Evolutionary conservation across 1,140 invertebrate species (phyloP).

Genomic region (Stegodyphus mimosarum): DNA sequence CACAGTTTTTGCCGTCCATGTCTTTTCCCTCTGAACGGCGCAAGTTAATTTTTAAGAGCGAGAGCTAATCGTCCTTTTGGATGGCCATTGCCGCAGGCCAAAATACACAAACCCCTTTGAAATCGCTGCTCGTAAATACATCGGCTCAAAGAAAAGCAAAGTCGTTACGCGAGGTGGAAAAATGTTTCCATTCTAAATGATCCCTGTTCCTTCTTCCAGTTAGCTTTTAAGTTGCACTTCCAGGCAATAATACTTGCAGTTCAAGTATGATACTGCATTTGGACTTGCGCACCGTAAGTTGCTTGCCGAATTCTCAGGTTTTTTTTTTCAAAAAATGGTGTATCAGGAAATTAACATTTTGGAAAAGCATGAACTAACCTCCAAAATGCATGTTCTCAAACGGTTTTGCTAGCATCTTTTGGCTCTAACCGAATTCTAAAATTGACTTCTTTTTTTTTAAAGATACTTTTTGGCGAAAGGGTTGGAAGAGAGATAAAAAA

Average conservation of each 20-base stretch:
- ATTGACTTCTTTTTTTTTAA: too few species aligned
- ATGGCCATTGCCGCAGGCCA: slow-evolving; percentile 32
- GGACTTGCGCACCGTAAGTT: too few species aligned
- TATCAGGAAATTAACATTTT: too few species aligned
- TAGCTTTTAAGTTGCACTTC: too few species aligned
- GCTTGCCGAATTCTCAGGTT: too few species aligned
- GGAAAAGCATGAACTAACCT: too few species aligned
- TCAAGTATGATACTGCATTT: neutral
- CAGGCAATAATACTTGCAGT: neutral
- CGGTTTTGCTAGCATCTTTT: too few species aligned
- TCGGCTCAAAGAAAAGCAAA: slow-evolving; percentile 8
- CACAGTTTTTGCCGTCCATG: slow-evolving; percentile 39
- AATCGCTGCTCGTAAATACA: slow-evolving; percentile 25
- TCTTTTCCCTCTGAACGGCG: slow-evolving; percentile 33
- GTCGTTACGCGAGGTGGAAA: slow-evolving; percentile 41
- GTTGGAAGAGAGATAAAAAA: too few species aligned
- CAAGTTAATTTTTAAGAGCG: slow-evolving; percentile 59
- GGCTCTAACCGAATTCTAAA: too few species aligned
- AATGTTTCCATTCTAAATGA: neutral
- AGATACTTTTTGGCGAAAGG: too few species aligned
- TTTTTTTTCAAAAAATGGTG: too few species aligned
- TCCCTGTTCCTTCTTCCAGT: neutral
- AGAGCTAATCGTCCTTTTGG: slow-evolving; percentile 46
- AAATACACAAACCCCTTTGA: slow-evolving; percentile 47
- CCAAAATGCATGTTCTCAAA: too few species aligned